Evolutionary conservation across 2,888 invertebrate species (phyloP).

Genomic region (Cryptus armator): DNA sequence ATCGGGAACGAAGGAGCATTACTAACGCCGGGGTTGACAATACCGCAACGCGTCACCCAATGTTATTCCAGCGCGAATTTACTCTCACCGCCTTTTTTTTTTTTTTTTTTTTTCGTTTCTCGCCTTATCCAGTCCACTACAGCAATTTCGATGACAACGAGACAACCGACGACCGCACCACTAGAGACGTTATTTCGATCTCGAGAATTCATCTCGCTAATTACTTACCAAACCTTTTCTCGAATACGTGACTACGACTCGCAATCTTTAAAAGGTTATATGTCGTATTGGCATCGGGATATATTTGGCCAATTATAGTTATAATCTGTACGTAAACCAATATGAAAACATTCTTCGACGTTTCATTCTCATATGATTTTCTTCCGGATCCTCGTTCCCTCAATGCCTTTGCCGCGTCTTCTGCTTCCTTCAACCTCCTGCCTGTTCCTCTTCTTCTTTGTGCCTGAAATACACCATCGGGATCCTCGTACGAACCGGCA

Average conservation of each 20-base stretch:
- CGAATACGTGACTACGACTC: not conserved
- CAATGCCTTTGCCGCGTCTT: slow-evolving; percentile 67
- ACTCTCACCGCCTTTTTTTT: slow-evolving; percentile 72
- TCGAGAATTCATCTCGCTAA: not conserved
- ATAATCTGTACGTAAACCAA: slow-evolving; percentile 75
- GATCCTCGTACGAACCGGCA: slow-evolving; percentile 80
- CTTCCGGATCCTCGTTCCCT: slow-evolving; percentile 40
- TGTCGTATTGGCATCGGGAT: not conserved
- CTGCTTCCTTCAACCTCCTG: slow-evolving; percentile 73
- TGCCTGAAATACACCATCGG: slow-evolving; percentile 82
- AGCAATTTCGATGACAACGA: slow-evolving; percentile 15
- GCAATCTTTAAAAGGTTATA: not conserved
- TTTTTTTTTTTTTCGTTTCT: slow-evolving; percentile 46
- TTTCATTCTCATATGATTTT: slow-evolving; percentile 8
- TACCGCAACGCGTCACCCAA: slow-evolving; percentile 79
- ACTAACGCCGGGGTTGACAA: slow-evolving; percentile 79
- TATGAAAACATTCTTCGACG: slow-evolving; percentile 40
- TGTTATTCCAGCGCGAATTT: slow-evolving; percentile 83
- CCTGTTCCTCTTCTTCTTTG: slow-evolving; percentile 75
- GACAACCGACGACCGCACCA: not conserved
- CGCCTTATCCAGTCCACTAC: slow-evolving; percentile 51
- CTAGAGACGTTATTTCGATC: not conserved
- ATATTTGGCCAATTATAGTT: not conserved
- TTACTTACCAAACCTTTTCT: not conserved
- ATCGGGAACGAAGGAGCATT: slow-evolving; percentile 45